Base-by-base conservation (phyloP, 2,888 invertebrate species). In the Odontomyia ornata region DNA sequence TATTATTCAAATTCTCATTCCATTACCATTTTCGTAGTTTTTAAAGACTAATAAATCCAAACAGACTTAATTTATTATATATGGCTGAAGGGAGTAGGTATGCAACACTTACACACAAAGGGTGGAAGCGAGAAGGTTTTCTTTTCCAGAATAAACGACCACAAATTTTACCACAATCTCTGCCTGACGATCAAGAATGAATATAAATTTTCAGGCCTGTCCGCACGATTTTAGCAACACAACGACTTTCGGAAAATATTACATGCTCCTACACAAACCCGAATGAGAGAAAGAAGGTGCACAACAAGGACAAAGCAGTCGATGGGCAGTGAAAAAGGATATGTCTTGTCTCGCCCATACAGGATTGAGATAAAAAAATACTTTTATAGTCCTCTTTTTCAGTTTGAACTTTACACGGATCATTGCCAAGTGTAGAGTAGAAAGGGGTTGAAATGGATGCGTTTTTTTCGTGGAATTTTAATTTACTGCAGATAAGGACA, bases 81-180 rank as follows among this genome's bases (percentile, higher is more conserved):
- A n/a, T n/a, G n/a, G n/a, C n/a, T n/a, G n/a, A n/a, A n/a, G n/a
- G n/a, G n/a, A 9, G 52, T 52, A 52, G 52, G 15, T 52, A 15
- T 18, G n/a, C 15, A 5, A 52, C 15, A 52, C 52, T 52, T 52
- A 15, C 15, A 15, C 52, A 52, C 52, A 52, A 4, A 9, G 18
- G 52, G n/a, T n/a, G 13, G 15, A 52, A 18, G 18, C 13, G 52
- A 9, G 18, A n/a, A 52, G 3, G 52, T n/a, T 2, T 52, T 52
- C 18, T 15, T 43, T 43, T 46, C 11, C 43, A 23, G 18, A 23
- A 47, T 69, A 21, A 76, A 52, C 23, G 46, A 75, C 79, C 77
- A 79, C 79, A 79, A 77, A 77, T 79, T 77, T 79, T 21, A 27
- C 79, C 79, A 77, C 79, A 77, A 79, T 79, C 79, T 79, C 67